Evolutionary conservation across 1,140 invertebrate species (phyloP).

Genomic region (Drosophila chauvacae): DNA sequence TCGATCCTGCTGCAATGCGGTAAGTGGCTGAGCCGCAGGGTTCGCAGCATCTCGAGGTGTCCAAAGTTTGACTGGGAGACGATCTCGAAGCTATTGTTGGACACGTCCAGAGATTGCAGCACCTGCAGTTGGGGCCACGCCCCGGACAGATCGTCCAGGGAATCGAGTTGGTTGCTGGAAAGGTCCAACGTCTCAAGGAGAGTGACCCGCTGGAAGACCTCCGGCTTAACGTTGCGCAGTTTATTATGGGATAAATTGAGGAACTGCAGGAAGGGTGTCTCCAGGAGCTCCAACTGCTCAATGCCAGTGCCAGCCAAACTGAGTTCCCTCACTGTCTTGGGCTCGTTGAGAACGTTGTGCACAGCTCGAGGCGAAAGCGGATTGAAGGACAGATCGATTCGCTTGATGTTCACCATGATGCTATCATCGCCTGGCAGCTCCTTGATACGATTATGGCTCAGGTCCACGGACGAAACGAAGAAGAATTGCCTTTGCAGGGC

Average conservation of each 20-base stretch:
- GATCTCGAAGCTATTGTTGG: slow-evolving; percentile 90
- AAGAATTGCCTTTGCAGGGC: slow-evolving; percentile 93
- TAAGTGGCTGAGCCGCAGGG: slow-evolving; percentile 89
- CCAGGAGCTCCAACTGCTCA: slow-evolving; percentile 88
- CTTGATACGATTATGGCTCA: slow-evolving; percentile 91
- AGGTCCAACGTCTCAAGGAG: slow-evolving; percentile 91
- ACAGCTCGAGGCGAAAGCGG: slow-evolving; percentile 90
- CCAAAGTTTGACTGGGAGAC: slow-evolving; percentile 91
- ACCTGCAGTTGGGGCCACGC: slow-evolving; percentile 89
- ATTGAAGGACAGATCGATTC: slow-evolving; percentile 94
- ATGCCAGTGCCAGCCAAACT: slow-evolving; percentile 93
- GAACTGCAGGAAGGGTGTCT: slow-evolving; percentile 93
- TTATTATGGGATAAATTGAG: slow-evolving; percentile 93
- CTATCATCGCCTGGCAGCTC: slow-evolving; percentile 93
- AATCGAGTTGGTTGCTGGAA: slow-evolving; percentile 89
- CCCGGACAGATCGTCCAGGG: slow-evolving; percentile 86
- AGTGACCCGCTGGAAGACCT: slow-evolving; percentile 91
- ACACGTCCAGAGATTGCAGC: slow-evolving; percentile 90
- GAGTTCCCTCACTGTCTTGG: slow-evolving; percentile 93
- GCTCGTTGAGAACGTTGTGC: slow-evolving; percentile 91
- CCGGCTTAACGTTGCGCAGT: slow-evolving; percentile 88
- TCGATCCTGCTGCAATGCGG: slow-evolving; percentile 90
- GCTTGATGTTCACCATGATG: slow-evolving; percentile 94
- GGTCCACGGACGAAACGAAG: slow-evolving; percentile 91
- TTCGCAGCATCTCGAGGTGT: slow-evolving; percentile 88